Evolutionary conservation across 2,888 invertebrate species (phyloP).

Genomic region (Lissocephala sabroskyi): DNA sequence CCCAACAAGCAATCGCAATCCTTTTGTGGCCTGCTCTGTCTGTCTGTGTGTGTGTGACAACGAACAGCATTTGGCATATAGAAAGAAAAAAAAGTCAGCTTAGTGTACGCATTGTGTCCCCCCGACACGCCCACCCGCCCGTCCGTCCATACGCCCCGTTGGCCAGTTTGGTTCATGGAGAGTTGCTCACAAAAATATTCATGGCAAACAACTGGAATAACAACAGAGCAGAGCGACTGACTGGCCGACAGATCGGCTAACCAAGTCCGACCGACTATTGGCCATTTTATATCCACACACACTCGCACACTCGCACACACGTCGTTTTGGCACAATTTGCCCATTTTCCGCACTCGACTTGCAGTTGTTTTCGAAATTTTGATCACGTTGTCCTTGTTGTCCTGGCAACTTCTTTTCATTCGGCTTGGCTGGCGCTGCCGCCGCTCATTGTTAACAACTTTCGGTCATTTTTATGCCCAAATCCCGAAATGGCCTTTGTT

Average conservation of each 20-base stretch:
- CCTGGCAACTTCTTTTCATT: background rate
- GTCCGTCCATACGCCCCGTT: constrained; percentile 9
- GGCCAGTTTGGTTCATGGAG: constrained; percentile 20
- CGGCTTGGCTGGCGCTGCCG: constrained; percentile 10
- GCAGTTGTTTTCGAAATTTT: constrained; percentile 39
- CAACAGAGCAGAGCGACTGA: constrained; percentile 7
- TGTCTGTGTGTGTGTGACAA: too few relatives aligned
- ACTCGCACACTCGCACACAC: constrained; percentile 3
- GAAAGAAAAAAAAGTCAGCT: constrained; percentile 21
- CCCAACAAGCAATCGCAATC: constrained; percentile 16
- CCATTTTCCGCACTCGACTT: constrained; percentile 20
- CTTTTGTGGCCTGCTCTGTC: constrained; percentile 53
- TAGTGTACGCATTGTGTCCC: constrained; percentile 36
- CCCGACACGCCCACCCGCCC: constrained; percentile 7
- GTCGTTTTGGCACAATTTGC: constrained; percentile 4
- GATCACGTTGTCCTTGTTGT: constrained; percentile 39
- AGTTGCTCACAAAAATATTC: constrained; percentile 57
- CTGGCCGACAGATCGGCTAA: background rate
- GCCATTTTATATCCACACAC: constrained; percentile 39
- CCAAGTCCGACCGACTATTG: constrained; percentile 36
- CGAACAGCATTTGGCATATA: constrained; percentile 11
- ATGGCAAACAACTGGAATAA: constrained; percentile 22
- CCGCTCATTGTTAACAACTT: constrained; percentile 33
- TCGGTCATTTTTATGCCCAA: constrained; percentile 21
- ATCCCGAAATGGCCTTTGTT: background rate